Evolutionary conservation across 1,140 invertebrate genomes (phyloP).

Genomic region (Cryptotermes secundus): DNA sequence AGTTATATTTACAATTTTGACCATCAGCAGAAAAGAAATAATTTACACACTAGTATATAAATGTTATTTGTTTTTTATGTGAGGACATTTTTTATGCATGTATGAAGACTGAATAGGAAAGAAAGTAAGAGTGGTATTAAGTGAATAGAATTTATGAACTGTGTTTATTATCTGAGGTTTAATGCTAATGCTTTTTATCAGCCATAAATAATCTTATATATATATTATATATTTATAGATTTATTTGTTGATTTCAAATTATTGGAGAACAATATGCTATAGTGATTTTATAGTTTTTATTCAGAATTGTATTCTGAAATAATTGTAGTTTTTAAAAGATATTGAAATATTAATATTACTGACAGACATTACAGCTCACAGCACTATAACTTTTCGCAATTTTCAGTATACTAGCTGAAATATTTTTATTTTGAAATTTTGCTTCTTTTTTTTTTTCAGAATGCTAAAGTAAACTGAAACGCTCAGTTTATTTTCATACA

Average conservation of each 20-base stretch:
- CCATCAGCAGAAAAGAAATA: neutral
- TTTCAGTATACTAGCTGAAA: too few relatives aligned
- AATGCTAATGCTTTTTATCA: neutral
- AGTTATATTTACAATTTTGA: too few relatives aligned
- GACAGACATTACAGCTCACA: too few relatives aligned
- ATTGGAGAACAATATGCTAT: neutral
- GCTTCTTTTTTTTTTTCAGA: too few relatives aligned
- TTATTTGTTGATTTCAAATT: neutral
- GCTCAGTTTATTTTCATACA: too few relatives aligned
- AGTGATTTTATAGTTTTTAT: neutral
- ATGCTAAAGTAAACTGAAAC: too few relatives aligned
- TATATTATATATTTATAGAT: neutral
- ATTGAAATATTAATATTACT: too few relatives aligned
- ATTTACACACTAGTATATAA: neutral
- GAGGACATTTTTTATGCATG: neutral
- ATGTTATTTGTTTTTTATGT: neutral
- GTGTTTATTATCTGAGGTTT: neutral
- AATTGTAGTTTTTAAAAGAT: too few relatives aligned
- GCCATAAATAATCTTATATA: neutral
- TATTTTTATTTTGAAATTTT: too few relatives aligned
- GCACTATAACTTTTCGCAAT: too few relatives aligned
- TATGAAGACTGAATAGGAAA: neutral
- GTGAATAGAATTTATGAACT: neutral
- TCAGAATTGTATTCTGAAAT: neutral
- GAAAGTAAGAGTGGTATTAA: neutral